Percentiles rank a stretch among this genome's conserved stretches.
Evolutionary conservation across 2,113 vertebrate species (phyloP).

Genomic region (Neotoma lepida): DNA sequence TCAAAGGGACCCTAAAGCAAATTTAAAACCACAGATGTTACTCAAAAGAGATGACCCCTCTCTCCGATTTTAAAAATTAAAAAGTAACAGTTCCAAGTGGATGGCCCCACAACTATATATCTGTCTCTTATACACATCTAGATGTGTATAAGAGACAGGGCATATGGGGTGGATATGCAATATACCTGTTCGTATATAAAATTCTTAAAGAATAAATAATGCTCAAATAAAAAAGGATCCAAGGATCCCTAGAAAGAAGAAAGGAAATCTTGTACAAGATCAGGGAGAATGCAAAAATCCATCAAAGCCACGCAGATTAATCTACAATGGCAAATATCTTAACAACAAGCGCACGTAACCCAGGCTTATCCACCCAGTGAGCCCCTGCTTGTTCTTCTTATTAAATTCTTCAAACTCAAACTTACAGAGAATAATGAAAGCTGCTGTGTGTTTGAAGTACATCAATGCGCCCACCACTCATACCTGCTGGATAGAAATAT

Average conservation of each 20-base stretch:
- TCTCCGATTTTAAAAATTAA: background rate
- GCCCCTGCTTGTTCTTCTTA: background rate
- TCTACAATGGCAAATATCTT: background rate
- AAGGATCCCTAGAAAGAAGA: background rate
- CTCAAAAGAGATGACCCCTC: background rate
- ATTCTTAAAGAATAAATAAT: background rate
- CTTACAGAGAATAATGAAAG: background rate
- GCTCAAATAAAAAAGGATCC: too few species aligned
- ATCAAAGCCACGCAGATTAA: constrained; percentile 17
- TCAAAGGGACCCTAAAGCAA: background rate
- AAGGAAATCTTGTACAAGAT: background rate
- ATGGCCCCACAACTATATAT: background rate
- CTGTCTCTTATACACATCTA: too few species aligned
- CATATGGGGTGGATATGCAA: background rate
- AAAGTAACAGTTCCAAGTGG: background rate
- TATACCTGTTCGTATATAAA: background rate
- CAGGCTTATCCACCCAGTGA: background rate
- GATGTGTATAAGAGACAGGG: too few species aligned
- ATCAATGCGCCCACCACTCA: background rate
- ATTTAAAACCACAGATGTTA: constrained; percentile 36
- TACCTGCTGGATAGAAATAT: background rate
- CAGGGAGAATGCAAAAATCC: background rate
- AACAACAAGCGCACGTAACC: background rate
- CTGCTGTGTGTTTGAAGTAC: background rate
- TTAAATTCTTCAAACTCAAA: background rate